Evolutionary conservation across 2,797 vertebrate species (phyloP), one percentile per base, ranked within the genome.

Genomic region (Scyliorhinus canicula): DNA sequence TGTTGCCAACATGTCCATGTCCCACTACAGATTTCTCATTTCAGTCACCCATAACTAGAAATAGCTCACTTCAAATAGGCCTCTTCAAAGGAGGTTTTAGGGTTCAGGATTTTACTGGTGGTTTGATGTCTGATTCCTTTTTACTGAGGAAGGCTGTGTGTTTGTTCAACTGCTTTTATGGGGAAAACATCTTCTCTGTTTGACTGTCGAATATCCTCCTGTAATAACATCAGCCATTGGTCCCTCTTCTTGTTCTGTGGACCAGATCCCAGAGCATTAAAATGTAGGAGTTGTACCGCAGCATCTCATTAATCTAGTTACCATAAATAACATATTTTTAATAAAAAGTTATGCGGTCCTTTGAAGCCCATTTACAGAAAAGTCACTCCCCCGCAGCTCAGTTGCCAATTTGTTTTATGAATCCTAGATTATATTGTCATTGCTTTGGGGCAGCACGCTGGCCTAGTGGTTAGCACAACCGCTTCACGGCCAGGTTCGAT

Each of bases 161-260:
- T 98, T 98, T 98, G 97, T 97, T 98, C 98, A 98, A 98, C 98
- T 98, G 98, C 98, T 98, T 97, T 97, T 97, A 98, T 98, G 97
- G 98, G 97, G 97, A 97, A 97, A 98, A 97, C 97, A 97, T 96
- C 97, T 97, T 97, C 97, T 97, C 96, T 96, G 97, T 97, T 97
- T 97, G 96, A 97, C 97, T 95, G 44, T 93, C 95, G 95, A 96
- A 95, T 96, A 96, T 97, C 96, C 96, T 97, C 97, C 24, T 24
- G 95, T 97, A 96, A 96, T 95, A 95, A 0, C 95, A 95, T 96
- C 96, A 96, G 95, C 95, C 95, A 47, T 96, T 97, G 96, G 96
- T 96, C 96, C 95, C 95, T 96, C 96, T 96, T 7, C 0, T 95
- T 96, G 96, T 96, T 97, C 96, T 96, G 95, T 96, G 95, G 96